phyloP scores from a whole-genome alignment of 35 echinoderm and acorn worm species.

The Nesometra sesokonis region DNA sequence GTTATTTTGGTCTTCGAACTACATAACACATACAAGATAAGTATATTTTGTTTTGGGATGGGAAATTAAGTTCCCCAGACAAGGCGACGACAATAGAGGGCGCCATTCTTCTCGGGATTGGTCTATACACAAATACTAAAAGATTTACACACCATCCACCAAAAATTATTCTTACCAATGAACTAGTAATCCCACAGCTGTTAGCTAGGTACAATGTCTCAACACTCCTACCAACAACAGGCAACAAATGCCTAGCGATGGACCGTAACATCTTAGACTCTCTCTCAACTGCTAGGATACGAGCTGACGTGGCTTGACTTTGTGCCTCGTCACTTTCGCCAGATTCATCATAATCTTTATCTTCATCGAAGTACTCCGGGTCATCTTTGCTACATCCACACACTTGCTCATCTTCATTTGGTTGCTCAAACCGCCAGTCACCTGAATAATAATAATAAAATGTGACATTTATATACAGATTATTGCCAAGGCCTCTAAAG shows the following conservation, averaged over 20 bases:
- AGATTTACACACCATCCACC: too few species aligned
- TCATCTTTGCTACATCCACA: constrained; percentile 5
- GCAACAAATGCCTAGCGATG: constrained; percentile 73
- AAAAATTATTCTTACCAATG: constrained; percentile 60
- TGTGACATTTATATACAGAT: too few species aligned
- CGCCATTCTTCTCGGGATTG: too few species aligned
- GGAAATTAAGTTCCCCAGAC: too few species aligned
- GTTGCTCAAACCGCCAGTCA: constrained; percentile 60
- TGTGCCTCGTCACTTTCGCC: constrained; percentile 62
- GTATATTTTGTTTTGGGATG: too few species aligned
- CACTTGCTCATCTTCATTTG: constrained; percentile 15
- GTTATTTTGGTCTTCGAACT: too few species aligned
- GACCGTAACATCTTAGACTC: constrained; percentile 72
- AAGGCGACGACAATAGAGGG: too few species aligned
- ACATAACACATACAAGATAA: too few species aligned
- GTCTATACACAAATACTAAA: background rate
- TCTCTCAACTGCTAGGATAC: constrained; percentile 29
- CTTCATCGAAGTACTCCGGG: constrained; percentile 58
- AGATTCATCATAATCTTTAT: constrained; percentile 92
- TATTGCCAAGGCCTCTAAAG: too few species aligned
- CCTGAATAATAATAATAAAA: constrained; percentile 23
- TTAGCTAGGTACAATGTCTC: constrained; percentile 38
- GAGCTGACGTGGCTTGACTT: background rate
- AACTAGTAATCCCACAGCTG: constrained; percentile 76
- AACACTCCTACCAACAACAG: constrained; percentile 60